A percentile compares a stretch with the other conserved stretches of the same genome.
phyloP scores from a whole-genome alignment of 2,113 vertebrate species.

The Aphelocoma coerulescens region DNA sequence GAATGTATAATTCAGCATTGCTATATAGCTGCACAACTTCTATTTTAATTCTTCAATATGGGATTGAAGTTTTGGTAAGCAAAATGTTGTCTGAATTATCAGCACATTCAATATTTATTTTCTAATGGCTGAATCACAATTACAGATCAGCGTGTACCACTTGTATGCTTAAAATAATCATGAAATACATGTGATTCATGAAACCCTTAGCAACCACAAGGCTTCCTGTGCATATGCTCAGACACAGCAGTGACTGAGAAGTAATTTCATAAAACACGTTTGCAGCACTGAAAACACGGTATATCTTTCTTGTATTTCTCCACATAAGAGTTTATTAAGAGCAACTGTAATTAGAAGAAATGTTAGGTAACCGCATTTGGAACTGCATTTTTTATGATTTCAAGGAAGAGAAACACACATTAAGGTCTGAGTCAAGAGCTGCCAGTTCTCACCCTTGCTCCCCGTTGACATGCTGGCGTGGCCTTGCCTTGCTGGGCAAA shows the following conservation, averaged over 20 bases:
- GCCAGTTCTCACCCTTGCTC: background rate
- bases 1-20: background rate
- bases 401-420: background rate
- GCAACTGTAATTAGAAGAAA: background rate
- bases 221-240: conserved; percentile 34
- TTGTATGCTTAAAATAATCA: conserved; percentile 43
- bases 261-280: background rate
- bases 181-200: conserved; percentile 20
- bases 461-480: background rate
- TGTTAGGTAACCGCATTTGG: background rate
- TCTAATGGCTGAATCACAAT: conserved; percentile 37
- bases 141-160: conserved; percentile 19
- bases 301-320: background rate
- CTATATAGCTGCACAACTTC: background rate
- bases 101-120: conserved; percentile 34
- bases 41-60: background rate
- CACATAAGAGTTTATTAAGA: background rate
- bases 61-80: background rate
- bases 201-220: conserved; percentile 31
- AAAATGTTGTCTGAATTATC: background rate
- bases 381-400: background rate
- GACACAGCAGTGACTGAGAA: background rate
- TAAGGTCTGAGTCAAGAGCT: background rate
- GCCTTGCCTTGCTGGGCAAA: background rate
- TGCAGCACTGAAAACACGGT: background rate